phyloP scores from a whole-genome alignment of 2,113 vertebrate genomes.

The Holacanthus passer region DNA sequence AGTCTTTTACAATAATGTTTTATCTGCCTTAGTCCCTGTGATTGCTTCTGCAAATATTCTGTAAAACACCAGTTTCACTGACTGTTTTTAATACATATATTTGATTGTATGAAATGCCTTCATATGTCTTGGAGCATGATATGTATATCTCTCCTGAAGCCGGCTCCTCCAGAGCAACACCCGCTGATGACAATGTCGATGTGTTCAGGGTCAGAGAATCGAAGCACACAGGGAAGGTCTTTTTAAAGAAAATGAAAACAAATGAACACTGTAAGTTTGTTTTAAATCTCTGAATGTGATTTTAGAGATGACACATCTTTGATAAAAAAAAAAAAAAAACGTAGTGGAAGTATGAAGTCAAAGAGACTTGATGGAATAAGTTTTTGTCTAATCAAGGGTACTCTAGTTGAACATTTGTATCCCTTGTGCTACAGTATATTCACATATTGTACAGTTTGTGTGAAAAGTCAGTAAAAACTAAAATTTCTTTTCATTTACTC shows the following conservation, averaged over 20 bases:
- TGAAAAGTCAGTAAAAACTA: conserved; percentile 44
- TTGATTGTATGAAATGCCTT: conserved; percentile 77
- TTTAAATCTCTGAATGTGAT: conserved; percentile 53
- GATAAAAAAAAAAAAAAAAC: conserved; percentile 17
- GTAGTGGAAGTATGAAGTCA: conserved; percentile 11
- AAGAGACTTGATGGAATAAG: conserved; percentile 35
- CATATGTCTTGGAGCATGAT: conserved; percentile 79
- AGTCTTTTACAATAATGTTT: conserved; percentile 52
- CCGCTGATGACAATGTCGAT: conserved; percentile 46
- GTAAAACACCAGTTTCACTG: conserved; percentile 58
- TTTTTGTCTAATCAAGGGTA: conserved; percentile 53
- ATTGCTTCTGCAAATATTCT: conserved; percentile 65
- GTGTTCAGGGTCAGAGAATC: conserved; percentile 17
- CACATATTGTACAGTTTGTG: conserved; percentile 77
- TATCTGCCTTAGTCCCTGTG: conserved; percentile 65
- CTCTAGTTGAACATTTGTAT: conserved; percentile 61
- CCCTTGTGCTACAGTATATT: conserved; percentile 70
- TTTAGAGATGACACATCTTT: conserved; percentile 48
- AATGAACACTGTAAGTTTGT: conserved; percentile 39
- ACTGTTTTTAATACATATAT: conserved; percentile 75
- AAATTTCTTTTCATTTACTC: conserved; percentile 51
- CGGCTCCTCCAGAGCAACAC: conserved; percentile 65
- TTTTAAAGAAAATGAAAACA: conserved; percentile 42
- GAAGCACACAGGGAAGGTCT: conserved; percentile 57
- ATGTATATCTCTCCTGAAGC: conserved; percentile 68